These are phyloP conservation scores for Nestor notabilis DNA, from an alignment of 2,113 vertebrate genomes.

Conservation along the genomic window DNA sequence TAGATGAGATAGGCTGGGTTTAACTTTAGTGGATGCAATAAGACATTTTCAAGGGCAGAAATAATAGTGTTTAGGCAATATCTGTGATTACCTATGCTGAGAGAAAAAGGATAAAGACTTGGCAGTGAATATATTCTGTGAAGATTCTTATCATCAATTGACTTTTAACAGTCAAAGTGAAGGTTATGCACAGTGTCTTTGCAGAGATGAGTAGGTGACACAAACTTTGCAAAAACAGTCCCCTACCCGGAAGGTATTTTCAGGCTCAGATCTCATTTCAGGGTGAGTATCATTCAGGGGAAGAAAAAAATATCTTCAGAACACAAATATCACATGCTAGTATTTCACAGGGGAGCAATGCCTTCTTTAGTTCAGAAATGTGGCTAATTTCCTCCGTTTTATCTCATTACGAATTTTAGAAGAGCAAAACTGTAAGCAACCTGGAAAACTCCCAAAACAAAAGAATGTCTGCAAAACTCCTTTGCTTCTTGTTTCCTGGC, in stretches of 20 bases:
- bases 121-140: not conserved
- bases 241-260: not conserved
- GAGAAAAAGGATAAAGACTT: not conserved
- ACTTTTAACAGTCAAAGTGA: not conserved
- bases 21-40: not conserved
- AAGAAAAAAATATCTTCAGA: not conserved
- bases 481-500: not conserved
- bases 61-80: not conserved
- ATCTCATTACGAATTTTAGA: not conserved
- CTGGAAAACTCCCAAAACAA: constrained; percentile 12
- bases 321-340: not conserved
- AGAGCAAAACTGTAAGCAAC: not conserved
- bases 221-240: not conserved
- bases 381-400: not conserved
- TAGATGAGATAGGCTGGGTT: not conserved
- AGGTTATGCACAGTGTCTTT: not conserved
- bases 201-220: not conserved
- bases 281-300: not conserved
- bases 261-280: not conserved
- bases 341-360: not conserved
- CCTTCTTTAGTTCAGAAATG: not conserved
- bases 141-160: not conserved
- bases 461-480: not conserved
- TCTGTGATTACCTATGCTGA: not conserved
- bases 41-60: not conserved